These are phyloP conservation scores for Troglohyphantes excavatus DNA, from an alignment of 2,888 invertebrate genomes.

Conservation along the genomic window DNA sequence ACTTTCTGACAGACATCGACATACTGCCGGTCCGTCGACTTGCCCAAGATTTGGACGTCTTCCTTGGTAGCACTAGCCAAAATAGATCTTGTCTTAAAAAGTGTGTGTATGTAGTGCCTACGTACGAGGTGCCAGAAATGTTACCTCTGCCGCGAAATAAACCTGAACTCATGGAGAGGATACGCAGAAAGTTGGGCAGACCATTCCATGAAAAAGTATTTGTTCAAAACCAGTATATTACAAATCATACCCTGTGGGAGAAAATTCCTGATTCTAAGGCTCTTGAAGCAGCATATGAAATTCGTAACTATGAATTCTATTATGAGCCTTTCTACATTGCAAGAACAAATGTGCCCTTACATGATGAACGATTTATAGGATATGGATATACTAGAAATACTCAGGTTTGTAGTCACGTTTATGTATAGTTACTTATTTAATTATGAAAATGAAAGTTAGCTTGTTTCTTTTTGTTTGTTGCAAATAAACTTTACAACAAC, in stretches of 20 bases:
- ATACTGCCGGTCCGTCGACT: slow-evolving; percentile 91
- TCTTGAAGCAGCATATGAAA: slow-evolving; percentile 91
- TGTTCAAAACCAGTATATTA: slow-evolving; percentile 95
- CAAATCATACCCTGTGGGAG: slow-evolving; percentile 88
- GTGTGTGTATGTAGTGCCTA: slow-evolving; percentile 95
- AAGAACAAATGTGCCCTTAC: slow-evolving; percentile 90
- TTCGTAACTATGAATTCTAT: slow-evolving; percentile 89
- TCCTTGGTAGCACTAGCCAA: slow-evolving; percentile 82
- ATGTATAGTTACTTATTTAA: too few relatives aligned
- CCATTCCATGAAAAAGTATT: slow-evolving; percentile 96
- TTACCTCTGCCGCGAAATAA: slow-evolving; percentile 92
- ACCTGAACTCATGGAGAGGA: slow-evolving; percentile 88
- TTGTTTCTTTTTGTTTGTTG: too few relatives aligned
- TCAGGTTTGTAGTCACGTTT: slow-evolving; percentile 86
- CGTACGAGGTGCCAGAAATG: slow-evolving; percentile 91
- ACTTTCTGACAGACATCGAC: slow-evolving; percentile 93
- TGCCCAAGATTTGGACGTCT: slow-evolving; percentile 88
- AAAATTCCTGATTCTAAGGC: slow-evolving; percentile 74
- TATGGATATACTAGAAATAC: slow-evolving; percentile 96
- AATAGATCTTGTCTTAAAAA: slow-evolving; percentile 82
- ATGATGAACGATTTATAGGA: slow-evolving; percentile 94
- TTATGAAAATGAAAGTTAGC: too few relatives aligned
- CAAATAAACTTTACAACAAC: too few relatives aligned
- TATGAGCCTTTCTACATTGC: slow-evolving; percentile 97
- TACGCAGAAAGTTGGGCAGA: slow-evolving; percentile 90